Evolutionary conservation across 2,113 vertebrate genomes (phyloP).

Genomic region (Pterophyllum scalare): DNA sequence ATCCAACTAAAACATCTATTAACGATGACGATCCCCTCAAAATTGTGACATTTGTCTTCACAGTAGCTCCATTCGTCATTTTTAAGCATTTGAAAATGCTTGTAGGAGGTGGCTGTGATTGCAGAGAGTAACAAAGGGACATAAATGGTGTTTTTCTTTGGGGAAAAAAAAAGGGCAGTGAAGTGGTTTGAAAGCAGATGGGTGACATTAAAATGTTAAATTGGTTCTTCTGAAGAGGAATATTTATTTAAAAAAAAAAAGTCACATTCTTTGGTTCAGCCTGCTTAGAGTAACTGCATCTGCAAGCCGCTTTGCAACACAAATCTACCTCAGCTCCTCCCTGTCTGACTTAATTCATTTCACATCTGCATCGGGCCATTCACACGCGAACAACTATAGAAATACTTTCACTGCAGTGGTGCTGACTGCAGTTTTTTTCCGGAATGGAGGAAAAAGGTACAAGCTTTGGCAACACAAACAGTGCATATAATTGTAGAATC

Average conservation of each 20-base stretch:
- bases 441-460: not conserved
- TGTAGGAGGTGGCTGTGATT: not conserved
- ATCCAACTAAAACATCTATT: conserved; percentile 13
- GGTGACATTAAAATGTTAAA: not conserved
- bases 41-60: not conserved
- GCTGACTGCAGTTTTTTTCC: not conserved
- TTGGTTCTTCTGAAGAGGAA: not conserved
- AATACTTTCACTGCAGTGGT: not conserved
- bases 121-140: not conserved
- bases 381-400: not conserved
- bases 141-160: not conserved
- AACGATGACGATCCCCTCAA: not conserved
- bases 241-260: not conserved
- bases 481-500: not conserved
- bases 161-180: too few species aligned
- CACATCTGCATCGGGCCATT: not conserved
- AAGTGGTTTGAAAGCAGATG: too few species aligned
- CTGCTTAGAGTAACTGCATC: too few species aligned
- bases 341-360: not conserved
- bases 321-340: not conserved
- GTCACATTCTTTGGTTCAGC: not conserved
- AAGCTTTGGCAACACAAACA: not conserved
- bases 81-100: not conserved
- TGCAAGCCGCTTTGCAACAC: conserved; percentile 5
- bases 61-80: not conserved